Conservation (phyloP, 2,797 vertebrate species). For the Apodemus agrarius region DNA sequence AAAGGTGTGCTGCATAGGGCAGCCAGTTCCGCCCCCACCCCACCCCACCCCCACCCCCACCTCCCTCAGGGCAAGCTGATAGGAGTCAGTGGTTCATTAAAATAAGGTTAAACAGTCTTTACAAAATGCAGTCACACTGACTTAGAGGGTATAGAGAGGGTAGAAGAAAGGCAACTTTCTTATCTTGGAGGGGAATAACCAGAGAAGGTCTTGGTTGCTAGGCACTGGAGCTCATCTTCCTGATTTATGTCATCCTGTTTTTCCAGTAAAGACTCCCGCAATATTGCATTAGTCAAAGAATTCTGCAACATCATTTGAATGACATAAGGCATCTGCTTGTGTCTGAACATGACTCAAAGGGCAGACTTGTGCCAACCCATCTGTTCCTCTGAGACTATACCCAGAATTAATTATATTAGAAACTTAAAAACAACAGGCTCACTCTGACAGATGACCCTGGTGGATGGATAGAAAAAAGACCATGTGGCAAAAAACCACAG, state of each 20-base stretch:
- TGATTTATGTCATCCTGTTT: constrained; percentile 74
- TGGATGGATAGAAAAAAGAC: constrained; percentile 38
- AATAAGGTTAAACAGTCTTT: neutral
- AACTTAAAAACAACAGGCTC: constrained; percentile 62
- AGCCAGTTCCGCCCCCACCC: neutral
- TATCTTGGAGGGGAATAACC: neutral
- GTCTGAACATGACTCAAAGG: constrained; percentile 66
- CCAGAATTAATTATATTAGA: constrained; percentile 83
- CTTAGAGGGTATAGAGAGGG: neutral
- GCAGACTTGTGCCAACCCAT: constrained; percentile 65
- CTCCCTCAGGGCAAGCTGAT: neutral
- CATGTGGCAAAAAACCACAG: neutral
- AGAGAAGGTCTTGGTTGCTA: constrained; percentile 24
- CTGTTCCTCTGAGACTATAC: constrained; percentile 80
- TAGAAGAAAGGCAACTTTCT: neutral
- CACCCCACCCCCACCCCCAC: no score
- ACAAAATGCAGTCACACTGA: neutral
- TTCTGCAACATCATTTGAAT: constrained; percentile 78
- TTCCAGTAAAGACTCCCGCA: constrained; percentile 70
- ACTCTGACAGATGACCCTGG: constrained; percentile 40
- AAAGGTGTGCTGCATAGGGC: neutral
- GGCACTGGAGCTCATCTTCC: constrained; percentile 42
- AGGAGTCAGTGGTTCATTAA: neutral
- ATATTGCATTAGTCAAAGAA: constrained; percentile 59
- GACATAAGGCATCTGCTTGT: constrained; percentile 73